Conservation (phyloP, 2,113 vertebrate species). For the Nymphicus hollandicus region DNA sequence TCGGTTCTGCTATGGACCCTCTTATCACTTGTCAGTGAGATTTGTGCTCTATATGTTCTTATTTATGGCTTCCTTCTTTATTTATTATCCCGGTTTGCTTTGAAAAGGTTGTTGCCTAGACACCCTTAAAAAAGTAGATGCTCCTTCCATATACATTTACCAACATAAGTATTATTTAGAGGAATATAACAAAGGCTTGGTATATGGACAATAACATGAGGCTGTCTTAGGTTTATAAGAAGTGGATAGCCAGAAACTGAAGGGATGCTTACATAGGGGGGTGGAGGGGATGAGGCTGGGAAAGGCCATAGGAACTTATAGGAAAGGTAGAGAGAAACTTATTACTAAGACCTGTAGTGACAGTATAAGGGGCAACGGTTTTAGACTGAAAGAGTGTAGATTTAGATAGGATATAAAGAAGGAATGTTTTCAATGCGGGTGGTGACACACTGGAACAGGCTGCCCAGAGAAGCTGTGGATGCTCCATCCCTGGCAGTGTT, state of each 20-base stretch:
- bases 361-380: not conserved
- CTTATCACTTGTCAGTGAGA: not conserved
- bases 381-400: not conserved
- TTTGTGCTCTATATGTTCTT: not conserved
- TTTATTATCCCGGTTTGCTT: too few relatives aligned
- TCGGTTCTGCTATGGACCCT: not conserved
- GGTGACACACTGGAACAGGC: not conserved
- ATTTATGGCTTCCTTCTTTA: not conserved
- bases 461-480: not conserved
- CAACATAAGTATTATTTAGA: not conserved
- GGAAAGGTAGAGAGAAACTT: not conserved
- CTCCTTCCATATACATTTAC: not conserved
- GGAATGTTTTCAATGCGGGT: not conserved
- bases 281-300: too few relatives aligned
- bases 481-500: accelerated
- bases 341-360: not conserved
- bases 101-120: not conserved
- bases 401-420: not conserved
- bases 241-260: not conserved
- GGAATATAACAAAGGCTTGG: not conserved
- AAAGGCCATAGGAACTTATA: not conserved
- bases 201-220: not conserved
- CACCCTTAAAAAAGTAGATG: not conserved
- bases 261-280: not conserved
- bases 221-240: not conserved